A percentile compares a stretch with the other conserved stretches of the same genome.
Conservation (phyloP, 2,113 vertebrate species). For the Odontophorus gujanensis region DNA sequence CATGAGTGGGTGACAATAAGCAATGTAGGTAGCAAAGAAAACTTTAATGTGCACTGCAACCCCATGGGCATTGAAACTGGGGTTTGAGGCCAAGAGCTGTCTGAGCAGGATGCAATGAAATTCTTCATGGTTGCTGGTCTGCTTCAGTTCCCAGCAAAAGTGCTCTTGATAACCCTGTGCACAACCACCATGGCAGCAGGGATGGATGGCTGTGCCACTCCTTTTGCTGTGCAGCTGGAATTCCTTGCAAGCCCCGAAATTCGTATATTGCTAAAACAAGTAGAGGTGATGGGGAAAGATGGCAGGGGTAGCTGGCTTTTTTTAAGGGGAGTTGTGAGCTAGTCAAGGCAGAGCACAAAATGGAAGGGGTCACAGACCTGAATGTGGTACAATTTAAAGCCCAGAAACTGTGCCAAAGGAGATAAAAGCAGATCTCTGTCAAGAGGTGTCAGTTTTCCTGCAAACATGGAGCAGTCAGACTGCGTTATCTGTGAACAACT, state of each 20-base stretch:
- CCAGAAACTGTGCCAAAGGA: neutral
- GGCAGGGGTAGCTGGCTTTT: neutral
- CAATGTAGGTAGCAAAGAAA: neutral
- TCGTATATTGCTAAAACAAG: neutral
- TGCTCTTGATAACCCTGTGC: neutral
- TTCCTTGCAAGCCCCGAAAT: neutral
- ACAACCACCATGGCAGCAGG: neutral
- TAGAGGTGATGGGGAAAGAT: neutral
- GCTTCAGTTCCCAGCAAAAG: neutral
- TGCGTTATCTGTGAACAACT: neutral
- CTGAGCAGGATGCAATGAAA: neutral
- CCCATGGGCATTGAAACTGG: neutral
- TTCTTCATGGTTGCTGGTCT: neutral
- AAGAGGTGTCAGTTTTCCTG: neutral
- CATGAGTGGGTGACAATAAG: neutral
- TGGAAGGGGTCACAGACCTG: neutral
- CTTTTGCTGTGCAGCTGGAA: neutral
- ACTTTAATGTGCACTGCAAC: neutral
- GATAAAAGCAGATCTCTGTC: neutral
- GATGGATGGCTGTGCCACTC: neutral
- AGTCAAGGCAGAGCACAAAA: neutral
- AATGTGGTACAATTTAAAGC: neutral
- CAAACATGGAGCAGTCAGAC: neutral
- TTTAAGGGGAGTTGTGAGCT: neutral
- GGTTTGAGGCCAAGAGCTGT: neutral